Evolutionary conservation across 1,140 invertebrate genomes (phyloP).

Genomic region (Drosophila bocqueti): DNA sequence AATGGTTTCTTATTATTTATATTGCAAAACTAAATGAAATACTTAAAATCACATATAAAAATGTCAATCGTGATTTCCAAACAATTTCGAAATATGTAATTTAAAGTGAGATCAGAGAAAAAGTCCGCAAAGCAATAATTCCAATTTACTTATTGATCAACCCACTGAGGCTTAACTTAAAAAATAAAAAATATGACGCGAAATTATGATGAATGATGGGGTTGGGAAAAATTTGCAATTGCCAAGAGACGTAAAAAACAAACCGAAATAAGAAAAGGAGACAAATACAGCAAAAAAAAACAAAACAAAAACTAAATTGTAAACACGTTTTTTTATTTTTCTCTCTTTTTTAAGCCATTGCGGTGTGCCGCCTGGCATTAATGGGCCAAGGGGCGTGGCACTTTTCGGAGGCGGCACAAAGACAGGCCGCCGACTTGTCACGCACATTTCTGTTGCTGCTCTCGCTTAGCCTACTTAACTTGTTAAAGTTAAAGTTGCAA

Average conservation of each 20-base stretch:
- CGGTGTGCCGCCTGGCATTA: slow-evolving; percentile 45
- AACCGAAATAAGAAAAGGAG: slow-evolving; percentile 39
- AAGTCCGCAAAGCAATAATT: slow-evolving; percentile 8
- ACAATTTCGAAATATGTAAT: slow-evolving; percentile 7
- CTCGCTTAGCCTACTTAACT: slow-evolving; percentile 73
- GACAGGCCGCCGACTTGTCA: slow-evolving; percentile 74
- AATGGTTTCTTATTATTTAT: no score
- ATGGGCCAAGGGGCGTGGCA: slow-evolving; percentile 50
- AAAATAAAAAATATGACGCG: slow-evolving; percentile 24
- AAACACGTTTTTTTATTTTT: slow-evolving; percentile 65
- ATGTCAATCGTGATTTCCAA: neutral
- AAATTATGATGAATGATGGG: slow-evolving; percentile 52
- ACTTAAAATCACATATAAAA: neutral
- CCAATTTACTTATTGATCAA: slow-evolving; percentile 38
- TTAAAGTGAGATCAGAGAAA: slow-evolving; percentile 10
- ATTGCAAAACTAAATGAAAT: neutral
- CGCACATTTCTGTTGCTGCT: slow-evolving; percentile 62
- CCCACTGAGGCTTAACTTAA: slow-evolving; percentile 16
- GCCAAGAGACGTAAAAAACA: slow-evolving; percentile 49
- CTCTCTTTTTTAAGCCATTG: slow-evolving; percentile 21
- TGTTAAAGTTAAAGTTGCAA: slow-evolving; percentile 44
- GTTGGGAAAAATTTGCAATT: slow-evolving; percentile 41
- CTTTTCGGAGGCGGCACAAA: slow-evolving; percentile 56
- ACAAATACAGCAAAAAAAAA: slow-evolving; percentile 27
- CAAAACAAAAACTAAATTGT: slow-evolving; percentile 56